A percentile compares a stretch with the other conserved stretches of the same genome.
Conservation (phyloP, 2,888 invertebrate species). For the Synanthedon formicaeformis region DNA sequence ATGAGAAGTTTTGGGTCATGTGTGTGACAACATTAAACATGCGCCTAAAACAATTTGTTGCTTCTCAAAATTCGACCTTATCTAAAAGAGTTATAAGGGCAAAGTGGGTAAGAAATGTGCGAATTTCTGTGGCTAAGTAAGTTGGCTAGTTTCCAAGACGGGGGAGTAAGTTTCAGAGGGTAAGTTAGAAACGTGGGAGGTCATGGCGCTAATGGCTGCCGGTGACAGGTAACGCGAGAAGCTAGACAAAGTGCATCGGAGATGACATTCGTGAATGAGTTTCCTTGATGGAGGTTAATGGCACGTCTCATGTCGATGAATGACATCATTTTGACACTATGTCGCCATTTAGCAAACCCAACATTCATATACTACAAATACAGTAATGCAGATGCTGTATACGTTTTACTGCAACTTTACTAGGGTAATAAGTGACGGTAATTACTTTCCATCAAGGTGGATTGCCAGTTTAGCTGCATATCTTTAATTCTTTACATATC, state of each 20-base stretch:
- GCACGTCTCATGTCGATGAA: slow-evolving; percentile 4
- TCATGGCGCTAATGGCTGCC: slow-evolving; percentile 59
- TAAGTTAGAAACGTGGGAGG: slow-evolving; percentile 43
- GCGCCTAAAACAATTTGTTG: background rate
- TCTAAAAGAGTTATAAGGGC: slow-evolving; percentile 9
- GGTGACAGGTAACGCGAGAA: slow-evolving; percentile 64
- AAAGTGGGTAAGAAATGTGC: slow-evolving; percentile 9
- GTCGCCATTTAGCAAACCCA: no score
- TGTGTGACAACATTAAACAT: background rate
- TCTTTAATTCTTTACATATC: no score
- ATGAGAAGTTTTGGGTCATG: slow-evolving; percentile 62
- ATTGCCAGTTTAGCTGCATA: no score
- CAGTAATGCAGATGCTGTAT: no score
- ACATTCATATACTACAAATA: no score
- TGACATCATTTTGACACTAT: no score
- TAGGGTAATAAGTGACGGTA: no score
- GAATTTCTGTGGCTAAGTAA: slow-evolving; percentile 19
- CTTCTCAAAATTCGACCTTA: slow-evolving; percentile 26
- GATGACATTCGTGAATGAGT: slow-evolving; percentile 22
- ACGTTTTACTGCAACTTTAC: no score
- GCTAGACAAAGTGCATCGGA: slow-evolving; percentile 60
- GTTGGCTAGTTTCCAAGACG: slow-evolving; percentile 37
- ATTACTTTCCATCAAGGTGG: no score
- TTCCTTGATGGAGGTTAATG: slow-evolving; percentile 34
- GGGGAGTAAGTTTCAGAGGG: slow-evolving; percentile 49